Conservation (phyloP, 30 jellyfish, hydroid and myxozoan genomes). For the Chrysaora quinquecirrha region DNA sequence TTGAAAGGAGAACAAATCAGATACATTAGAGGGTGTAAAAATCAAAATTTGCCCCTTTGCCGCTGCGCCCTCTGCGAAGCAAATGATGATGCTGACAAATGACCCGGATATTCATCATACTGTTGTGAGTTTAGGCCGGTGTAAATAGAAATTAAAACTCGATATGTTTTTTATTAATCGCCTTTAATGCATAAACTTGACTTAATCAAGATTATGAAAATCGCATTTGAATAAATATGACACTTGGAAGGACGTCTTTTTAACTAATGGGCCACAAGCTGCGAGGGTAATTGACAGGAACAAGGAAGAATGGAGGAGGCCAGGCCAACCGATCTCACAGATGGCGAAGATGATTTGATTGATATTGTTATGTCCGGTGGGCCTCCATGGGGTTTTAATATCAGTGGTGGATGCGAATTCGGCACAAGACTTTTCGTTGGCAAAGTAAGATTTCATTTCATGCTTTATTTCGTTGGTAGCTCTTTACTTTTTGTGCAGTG, state of each 20-base stretch:
- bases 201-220: conserved; percentile 14
- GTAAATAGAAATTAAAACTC: not conserved
- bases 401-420: conserved; percentile 91
- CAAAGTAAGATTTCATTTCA: conserved; percentile 57
- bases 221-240: conserved; percentile 28
- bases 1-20: no score
- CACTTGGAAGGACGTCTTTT: conserved; percentile 25
- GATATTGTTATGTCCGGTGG: conserved; percentile 78
- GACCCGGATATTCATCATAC: not conserved
- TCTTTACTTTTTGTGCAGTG: no score
- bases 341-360: conserved; percentile 18
- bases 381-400: conserved; percentile 96
- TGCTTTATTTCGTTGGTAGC: no score
- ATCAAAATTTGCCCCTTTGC: no score
- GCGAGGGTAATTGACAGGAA: conserved; percentile 7
- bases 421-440: conserved; percentile 69
- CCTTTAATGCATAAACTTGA: not conserved
- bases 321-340: not conserved
- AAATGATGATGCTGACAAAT: not conserved
- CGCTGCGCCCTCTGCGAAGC: not conserved
- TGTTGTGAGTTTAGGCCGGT: not conserved
- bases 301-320: conserved; percentile 36
- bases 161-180: not conserved
- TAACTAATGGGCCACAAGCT: conserved; percentile 48
- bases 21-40: no score